Base-by-base conservation (phyloP, 2,797 vertebrate species). In the Erpetoichthys calabaricus region DNA sequence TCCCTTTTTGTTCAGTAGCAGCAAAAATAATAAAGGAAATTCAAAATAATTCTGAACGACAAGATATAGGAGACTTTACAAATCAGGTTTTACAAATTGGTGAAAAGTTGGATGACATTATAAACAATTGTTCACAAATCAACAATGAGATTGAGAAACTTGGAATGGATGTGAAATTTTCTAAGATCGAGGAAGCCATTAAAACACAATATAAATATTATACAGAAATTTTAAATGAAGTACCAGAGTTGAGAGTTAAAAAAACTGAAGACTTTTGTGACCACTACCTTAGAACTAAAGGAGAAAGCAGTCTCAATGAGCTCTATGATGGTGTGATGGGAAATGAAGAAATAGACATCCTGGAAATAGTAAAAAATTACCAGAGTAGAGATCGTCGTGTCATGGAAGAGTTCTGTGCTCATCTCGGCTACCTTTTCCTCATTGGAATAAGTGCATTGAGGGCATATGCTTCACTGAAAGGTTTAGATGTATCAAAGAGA, bases 191-290 rank as follows among this genome's bases (percentile, higher is more conserved):
- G 70, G 84, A 67, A 0, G 77, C 85, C 59, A 86, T 88, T 56
- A 60, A 86, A 63, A 87, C 82, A 57, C 86, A 87, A 73, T 88
- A 86, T 1, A 83, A 86, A 8, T 86, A 81, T 71, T 88, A 85
- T 68, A 83, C 82, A 63, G 80, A 82, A 5, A 87, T 88, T 57
- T 67, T 88, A 60, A 86, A 74, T 0, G 79, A 83, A 57, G 81
- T 82, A 55, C 76, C 84, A 1, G 77, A 82, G 56, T 83, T 68
- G 68, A 83, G 76, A 60, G 74, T 80, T 62, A 86, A 79, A 66
- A 85, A 87, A 69, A 83, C 71, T 76, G 76, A 84, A 57, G 84
- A 84, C 67, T 88, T 88, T 60, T 62, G 86, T 4, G 83, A 56
- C 59, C 81, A 86, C 2, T 88, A 71, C 4, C 80, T 85, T 61